Conservation (phyloP, 2,888 invertebrate genomes). For the Schizaphis graminum region DNA sequence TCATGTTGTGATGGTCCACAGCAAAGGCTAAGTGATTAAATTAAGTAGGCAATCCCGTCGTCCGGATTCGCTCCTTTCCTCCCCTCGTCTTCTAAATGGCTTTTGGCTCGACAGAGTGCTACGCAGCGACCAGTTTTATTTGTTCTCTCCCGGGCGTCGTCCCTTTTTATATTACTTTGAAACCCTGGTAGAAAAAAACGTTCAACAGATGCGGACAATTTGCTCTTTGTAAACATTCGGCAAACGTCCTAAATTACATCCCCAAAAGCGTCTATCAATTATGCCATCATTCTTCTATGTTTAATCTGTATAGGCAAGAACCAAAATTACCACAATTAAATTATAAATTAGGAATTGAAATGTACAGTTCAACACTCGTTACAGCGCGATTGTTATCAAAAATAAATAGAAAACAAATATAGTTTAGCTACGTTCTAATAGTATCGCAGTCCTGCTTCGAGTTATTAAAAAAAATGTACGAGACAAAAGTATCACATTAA, state of each 20-base stretch:
- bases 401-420: not conserved
- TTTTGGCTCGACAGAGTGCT: constrained; percentile 54
- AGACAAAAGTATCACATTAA: not conserved
- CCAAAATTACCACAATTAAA: constrained; percentile 52
- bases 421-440: not conserved
- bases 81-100: constrained; percentile 67
- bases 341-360: constrained; percentile 37
- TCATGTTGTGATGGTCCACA: constrained; percentile 62
- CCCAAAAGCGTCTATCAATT: constrained; percentile 61
- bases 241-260: constrained; percentile 67
- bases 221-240: constrained; percentile 67
- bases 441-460: not conserved
- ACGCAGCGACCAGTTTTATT: constrained; percentile 62
- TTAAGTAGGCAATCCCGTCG: constrained; percentile 67
- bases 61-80: constrained; percentile 63
- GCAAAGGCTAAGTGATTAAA: constrained; percentile 64
- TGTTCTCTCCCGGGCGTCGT: constrained; percentile 54
- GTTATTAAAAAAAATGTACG: not conserved
- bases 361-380: not conserved
- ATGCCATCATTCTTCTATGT: constrained; percentile 67
- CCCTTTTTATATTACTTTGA: constrained; percentile 54
- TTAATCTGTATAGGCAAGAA: constrained; percentile 44
- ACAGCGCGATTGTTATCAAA: not conserved
- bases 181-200: constrained; percentile 64
- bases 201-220: constrained; percentile 67